phyloP scores from a whole-genome alignment of 2,888 invertebrate genomes.

The Hybos culiciformis region DNA sequence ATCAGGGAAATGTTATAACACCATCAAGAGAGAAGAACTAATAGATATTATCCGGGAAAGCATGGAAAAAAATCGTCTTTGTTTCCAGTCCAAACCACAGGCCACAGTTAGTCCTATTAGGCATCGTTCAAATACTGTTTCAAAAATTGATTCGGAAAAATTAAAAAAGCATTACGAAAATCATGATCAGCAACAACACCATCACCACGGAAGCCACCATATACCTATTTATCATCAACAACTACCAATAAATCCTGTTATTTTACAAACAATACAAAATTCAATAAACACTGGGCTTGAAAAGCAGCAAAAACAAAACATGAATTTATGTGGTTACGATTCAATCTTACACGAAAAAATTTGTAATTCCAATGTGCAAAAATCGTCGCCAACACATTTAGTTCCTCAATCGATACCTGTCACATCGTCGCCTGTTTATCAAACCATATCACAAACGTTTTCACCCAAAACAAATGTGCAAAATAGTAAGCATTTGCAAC shows the following conservation, averaged over 20 bases:
- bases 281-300: background rate
- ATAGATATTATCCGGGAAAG: constrained; percentile 79
- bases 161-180: constrained; percentile 16
- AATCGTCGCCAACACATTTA: constrained; percentile 1
- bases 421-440: too few species aligned
- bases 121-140: constrained; percentile 35
- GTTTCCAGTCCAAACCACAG: constrained; percentile 59
- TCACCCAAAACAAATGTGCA: constrained; percentile 15
- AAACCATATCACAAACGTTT: too few species aligned
- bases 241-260: constrained; percentile 45
- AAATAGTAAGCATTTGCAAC: constrained; percentile 19
- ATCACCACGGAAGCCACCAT: constrained; percentile 31
- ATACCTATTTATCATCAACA: constrained; percentile 47
- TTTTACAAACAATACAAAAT: constrained; percentile 31
- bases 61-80: constrained; percentile 81
- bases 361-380: constrained; percentile 29
- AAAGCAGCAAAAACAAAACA: constrained; percentile 19
- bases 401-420: background rate
- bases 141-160: constrained; percentile 34
- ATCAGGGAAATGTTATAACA: constrained; percentile 37
- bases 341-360: constrained; percentile 50
- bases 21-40: constrained; percentile 66
- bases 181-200: constrained; percentile 16
- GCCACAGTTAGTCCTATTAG: constrained; percentile 38
- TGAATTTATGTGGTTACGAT: constrained; percentile 42